Evolutionary conservation across 2,888 invertebrate species (phyloP).

Genomic region (Lycia hirtaria): DNA sequence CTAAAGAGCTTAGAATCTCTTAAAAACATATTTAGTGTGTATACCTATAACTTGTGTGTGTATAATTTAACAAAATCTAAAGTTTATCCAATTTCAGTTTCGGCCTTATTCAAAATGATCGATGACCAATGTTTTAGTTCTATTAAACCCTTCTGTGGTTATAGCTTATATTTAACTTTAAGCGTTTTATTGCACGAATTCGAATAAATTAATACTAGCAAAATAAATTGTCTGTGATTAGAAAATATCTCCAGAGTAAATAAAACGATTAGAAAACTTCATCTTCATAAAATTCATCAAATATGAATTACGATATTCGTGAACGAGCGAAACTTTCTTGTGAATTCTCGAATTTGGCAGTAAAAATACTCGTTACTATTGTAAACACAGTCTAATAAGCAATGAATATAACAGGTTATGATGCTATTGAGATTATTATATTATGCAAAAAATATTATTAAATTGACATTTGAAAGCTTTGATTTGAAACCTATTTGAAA

Average conservation of each 20-base stretch:
- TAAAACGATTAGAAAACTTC: constrained; percentile 24
- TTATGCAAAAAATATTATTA: constrained; percentile 1
- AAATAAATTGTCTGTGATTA: background rate
- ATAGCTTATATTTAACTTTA: no score
- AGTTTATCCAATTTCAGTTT: no score
- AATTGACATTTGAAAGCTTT: background rate
- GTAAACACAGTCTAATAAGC: background rate
- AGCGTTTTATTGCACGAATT: no score
- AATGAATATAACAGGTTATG: background rate
- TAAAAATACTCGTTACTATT: constrained; percentile 6
- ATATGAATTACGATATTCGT: constrained; percentile 2
- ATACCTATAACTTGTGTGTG: no score
- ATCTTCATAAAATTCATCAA: constrained; percentile 7
- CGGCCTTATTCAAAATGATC: no score
- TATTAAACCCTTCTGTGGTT: no score
- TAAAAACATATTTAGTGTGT: no score
- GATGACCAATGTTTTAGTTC: no score
- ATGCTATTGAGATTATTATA: background rate
- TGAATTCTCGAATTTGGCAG: constrained; percentile 22
- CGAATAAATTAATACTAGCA: background rate
- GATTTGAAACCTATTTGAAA: background rate
- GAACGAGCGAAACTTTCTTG: constrained; percentile 17
- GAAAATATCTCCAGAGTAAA: constrained; percentile 4
- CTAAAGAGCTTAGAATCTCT: no score
- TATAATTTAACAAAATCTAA: no score